These are phyloP conservation scores for Gobiocypris rarus DNA, from an alignment of 2,113 vertebrate genomes.

Conservation along the genomic window DNA sequence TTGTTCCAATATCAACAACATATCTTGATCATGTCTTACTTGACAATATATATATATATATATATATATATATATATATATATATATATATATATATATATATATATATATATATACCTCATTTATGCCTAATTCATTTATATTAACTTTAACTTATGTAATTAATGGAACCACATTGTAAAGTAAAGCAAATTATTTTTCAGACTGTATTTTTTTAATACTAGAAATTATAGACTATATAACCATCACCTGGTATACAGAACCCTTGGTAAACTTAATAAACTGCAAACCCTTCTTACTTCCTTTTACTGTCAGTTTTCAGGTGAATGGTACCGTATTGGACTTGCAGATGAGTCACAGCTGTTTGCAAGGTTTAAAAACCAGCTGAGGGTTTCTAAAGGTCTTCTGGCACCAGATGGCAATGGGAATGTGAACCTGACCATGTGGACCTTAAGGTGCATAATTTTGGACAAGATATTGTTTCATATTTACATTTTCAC, in stretches of 20 bases:
- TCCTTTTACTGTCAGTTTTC: conserved; percentile 49
- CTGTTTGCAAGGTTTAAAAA: conserved; percentile 25
- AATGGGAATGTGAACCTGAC: conserved; percentile 53
- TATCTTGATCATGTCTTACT: too few relatives aligned
- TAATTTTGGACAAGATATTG: neutral
- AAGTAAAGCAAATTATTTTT: neutral
- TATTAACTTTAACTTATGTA: neutral
- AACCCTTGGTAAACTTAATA: neutral
- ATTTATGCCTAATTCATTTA: too few relatives aligned
- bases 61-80: too few relatives aligned
- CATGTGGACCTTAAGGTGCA: conserved; percentile 54
- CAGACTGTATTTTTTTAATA: neutral
- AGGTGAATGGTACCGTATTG: conserved; percentile 61
- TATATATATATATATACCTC: too few relatives aligned
- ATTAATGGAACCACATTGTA: neutral
- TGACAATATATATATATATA: too few relatives aligned
- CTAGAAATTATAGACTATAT: neutral
- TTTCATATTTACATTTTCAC: neutral
- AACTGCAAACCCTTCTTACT: neutral
- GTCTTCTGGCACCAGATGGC: conserved; percentile 31
- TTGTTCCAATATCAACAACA: too few relatives aligned
- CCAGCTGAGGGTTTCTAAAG: conserved; percentile 32
- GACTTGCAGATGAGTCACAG: conserved; percentile 44
- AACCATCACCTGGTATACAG: neutral
- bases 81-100: too few relatives aligned